Evolutionary conservation across 2,797 vertebrate species (phyloP), one percentile per base, ranked within the genome.

Genomic region (Argya squamiceps): DNA sequence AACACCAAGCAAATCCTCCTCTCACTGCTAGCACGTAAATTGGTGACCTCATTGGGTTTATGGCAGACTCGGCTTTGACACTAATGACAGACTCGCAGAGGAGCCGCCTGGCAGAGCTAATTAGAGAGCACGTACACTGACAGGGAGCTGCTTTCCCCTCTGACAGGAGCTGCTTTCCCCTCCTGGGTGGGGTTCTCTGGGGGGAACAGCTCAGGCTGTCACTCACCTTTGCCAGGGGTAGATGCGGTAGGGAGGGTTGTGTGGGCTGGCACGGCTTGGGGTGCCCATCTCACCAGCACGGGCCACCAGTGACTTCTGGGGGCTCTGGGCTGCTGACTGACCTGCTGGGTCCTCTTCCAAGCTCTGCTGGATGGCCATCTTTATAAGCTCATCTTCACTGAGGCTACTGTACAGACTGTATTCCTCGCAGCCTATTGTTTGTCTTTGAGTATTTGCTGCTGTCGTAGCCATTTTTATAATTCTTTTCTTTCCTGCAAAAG

Each of bases 341-440:
- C 92, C 95, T 1, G 56, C 13, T 0, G 89, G 39, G 44, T 78
- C 98, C 60, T 98, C 99, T 0, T 92, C 95, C 70, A 99, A 93
- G 88, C 99, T 99, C 97, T 99, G 99, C 83, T 99, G 98, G 1
- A 99, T 99, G 88, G 99, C 99, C 93, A 99, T 97, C 94, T 99
- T 98, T 78, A 99, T 94, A 37, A 99, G 98, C 84, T 99, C 98
- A 0, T 99, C 98, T 56, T 99, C 99, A 2, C 97, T 99, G 92
- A 99, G 95, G 94, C 99, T 98, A 44, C 98, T 97, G 84, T 99
- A 99, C 44, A 99, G 78, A 44, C 98, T 99, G 96, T 99, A 99
- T 85, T 99, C 99, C 71, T 99, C 99, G 0, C 98, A 97, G 36
- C 97, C 98, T 23, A 98, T 96, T 1, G 91, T 78, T 81, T 97